Evolutionary conservation across 1,140 invertebrate species (phyloP).

Genomic region (Helicorthomorpha holstii): DNA sequence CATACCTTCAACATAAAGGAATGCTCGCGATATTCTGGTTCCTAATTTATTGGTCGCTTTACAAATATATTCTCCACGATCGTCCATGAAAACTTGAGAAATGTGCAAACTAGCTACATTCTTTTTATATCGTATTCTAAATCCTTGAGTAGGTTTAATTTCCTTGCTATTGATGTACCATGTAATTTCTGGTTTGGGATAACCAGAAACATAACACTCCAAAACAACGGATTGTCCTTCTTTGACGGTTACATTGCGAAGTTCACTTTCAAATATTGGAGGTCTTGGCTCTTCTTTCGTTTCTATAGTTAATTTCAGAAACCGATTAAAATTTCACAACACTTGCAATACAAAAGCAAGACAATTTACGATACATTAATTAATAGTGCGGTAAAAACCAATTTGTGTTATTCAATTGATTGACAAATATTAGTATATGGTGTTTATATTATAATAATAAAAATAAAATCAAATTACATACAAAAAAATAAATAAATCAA

Average conservation of each 20-base stretch:
- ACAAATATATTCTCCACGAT: conserved; percentile 70
- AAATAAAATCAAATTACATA: no score
- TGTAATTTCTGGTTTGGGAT: conserved; percentile 67
- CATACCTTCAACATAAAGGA: conserved; percentile 46
- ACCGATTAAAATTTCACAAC: no score
- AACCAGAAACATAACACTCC: conserved; percentile 59
- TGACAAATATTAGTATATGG: no score
- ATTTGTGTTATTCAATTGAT: no score
- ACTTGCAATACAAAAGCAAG: no score
- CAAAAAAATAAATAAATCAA: no score
- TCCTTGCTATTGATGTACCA: conserved; percentile 79
- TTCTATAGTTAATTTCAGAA: no score
- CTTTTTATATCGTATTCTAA: conserved; percentile 51
- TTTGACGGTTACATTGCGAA: conserved; percentile 49
- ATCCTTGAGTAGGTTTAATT: conserved; percentile 48
- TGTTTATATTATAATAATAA: no score
- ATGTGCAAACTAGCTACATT: conserved; percentile 54
- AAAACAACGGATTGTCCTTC: conserved; percentile 57
- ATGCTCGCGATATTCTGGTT: conserved; percentile 56
- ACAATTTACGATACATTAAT: no score
- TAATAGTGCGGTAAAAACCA: no score
- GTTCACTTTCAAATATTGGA: conserved; percentile 63
- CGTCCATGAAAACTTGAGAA: conserved; percentile 41
- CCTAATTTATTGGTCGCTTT: conserved; percentile 67
- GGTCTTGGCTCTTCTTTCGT: conserved; percentile 53